Percentiles rank a stretch among this genome's conserved stretches.
These are phyloP conservation scores for Adoxophyes honmai DNA, from an alignment of 1,140 invertebrate species.

Conservation along the genomic window DNA sequence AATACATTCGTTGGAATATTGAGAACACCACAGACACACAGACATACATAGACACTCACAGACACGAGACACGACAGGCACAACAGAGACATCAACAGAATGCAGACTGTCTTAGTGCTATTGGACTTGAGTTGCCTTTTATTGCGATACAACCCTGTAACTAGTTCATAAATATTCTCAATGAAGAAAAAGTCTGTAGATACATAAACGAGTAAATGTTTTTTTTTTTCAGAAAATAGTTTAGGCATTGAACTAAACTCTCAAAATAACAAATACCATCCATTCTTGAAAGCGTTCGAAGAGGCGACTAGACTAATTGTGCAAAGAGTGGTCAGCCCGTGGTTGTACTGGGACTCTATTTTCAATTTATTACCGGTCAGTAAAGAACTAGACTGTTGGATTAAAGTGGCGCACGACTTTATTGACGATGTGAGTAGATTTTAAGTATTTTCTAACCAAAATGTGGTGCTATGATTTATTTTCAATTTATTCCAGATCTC, in stretches of 20 bases:
- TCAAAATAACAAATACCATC: not conserved
- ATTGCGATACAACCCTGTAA: too few relatives aligned
- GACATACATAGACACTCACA: too few relatives aligned
- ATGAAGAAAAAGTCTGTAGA: too few relatives aligned
- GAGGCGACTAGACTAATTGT: not conserved
- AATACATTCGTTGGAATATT: too few relatives aligned
- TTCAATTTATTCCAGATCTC: not conserved
- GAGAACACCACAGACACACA: too few relatives aligned
- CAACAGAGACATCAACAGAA: too few relatives aligned
- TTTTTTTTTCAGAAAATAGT: too few relatives aligned
- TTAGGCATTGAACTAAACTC: not conserved
- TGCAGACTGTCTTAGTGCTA: too few relatives aligned
- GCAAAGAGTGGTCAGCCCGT: not conserved
- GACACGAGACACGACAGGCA: too few relatives aligned
- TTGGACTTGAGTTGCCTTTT: too few relatives aligned
- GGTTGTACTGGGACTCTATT: not conserved
- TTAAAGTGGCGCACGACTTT: not conserved
- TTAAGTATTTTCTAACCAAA: not conserved
- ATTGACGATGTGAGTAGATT: not conserved
- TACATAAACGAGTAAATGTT: too few relatives aligned
- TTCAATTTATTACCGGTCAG: not conserved
- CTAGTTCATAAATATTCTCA: too few relatives aligned
- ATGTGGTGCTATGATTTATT: not conserved
- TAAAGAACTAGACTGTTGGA: not conserved
- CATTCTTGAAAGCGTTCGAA: not conserved